These are phyloP conservation scores for Zophobas morio DNA, from an alignment of 1,140 invertebrate species.

Conservation along the genomic window DNA sequence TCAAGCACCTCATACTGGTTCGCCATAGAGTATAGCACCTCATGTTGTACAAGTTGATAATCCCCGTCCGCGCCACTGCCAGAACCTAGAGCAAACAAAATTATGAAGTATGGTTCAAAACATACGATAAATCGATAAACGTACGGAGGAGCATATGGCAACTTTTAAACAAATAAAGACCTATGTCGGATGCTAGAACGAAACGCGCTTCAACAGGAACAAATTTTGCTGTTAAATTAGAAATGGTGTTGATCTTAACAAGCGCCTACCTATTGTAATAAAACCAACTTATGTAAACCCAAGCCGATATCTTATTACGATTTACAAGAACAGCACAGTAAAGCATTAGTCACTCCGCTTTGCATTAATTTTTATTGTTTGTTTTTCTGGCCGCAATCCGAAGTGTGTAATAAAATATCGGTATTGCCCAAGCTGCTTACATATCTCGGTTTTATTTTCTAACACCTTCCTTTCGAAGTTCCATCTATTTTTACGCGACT, in stretches of 20 bases:
- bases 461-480: no score
- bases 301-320: slow-evolving; percentile 23
- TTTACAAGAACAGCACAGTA: neutral
- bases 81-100: slow-evolving; percentile 70
- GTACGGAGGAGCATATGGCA: slow-evolving; percentile 2
- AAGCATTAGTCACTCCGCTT: slow-evolving; percentile 1
- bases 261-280: slow-evolving; percentile 26
- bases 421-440: neutral
- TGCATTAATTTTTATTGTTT: neutral
- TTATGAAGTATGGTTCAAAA: slow-evolving; percentile 2
- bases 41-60: slow-evolving; percentile 98
- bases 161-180: slow-evolving; percentile 30
- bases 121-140: neutral
- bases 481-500: no score
- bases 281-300: slow-evolving; percentile 32
- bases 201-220: neutral
- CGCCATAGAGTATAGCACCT: slow-evolving; percentile 95
- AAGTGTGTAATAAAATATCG: slow-evolving; percentile 5
- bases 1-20: slow-evolving; percentile 98
- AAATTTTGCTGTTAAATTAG: slow-evolving; percentile 18
- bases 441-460: neutral
- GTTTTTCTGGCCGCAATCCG: neutral
- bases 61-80: slow-evolving; percentile 92
- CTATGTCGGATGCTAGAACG: neutral
- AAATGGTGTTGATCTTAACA: slow-evolving; percentile 5